Evolutionary conservation across 2,113 vertebrate species (phyloP).

Genomic region (Anhinga rufa): DNA sequence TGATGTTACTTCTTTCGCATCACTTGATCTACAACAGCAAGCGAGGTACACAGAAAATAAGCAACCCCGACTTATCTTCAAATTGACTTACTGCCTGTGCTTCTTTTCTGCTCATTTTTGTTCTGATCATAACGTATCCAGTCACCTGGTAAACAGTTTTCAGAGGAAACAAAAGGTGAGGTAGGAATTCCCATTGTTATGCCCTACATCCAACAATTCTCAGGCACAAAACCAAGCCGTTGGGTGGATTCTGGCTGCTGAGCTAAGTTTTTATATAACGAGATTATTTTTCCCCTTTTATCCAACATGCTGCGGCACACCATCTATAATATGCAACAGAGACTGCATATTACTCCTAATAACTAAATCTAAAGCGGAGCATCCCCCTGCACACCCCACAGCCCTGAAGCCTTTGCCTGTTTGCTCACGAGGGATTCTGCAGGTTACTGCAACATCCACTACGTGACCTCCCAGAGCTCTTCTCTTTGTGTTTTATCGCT

Average conservation of each 20-base stretch:
- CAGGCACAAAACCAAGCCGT: neutral
- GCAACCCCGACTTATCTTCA: accelerated
- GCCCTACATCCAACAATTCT: neutral
- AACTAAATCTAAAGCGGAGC: neutral
- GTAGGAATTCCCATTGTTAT: neutral
- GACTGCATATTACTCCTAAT: neutral
- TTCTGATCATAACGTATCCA: constrained; percentile 51
- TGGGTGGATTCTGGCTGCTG: neutral
- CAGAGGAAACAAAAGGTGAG: neutral
- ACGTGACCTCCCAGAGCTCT: neutral
- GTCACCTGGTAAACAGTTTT: constrained; percentile 41
- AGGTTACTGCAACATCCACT: neutral
- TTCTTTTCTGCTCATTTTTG: constrained; percentile 30
- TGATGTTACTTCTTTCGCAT: neutral
- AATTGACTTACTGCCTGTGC: neutral
- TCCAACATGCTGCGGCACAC: neutral
- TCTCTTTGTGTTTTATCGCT: neutral
- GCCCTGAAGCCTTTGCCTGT: neutral
- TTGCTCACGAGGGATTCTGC: neutral
- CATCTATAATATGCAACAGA: neutral
- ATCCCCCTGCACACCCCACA: neutral
- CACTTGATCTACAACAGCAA: neutral
- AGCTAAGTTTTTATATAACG: neutral
- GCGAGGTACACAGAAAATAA: accelerated
- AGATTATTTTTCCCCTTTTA: neutral